Base-by-base conservation (phyloP, 1,140 invertebrate species). In the Euschistus heros region DNA sequence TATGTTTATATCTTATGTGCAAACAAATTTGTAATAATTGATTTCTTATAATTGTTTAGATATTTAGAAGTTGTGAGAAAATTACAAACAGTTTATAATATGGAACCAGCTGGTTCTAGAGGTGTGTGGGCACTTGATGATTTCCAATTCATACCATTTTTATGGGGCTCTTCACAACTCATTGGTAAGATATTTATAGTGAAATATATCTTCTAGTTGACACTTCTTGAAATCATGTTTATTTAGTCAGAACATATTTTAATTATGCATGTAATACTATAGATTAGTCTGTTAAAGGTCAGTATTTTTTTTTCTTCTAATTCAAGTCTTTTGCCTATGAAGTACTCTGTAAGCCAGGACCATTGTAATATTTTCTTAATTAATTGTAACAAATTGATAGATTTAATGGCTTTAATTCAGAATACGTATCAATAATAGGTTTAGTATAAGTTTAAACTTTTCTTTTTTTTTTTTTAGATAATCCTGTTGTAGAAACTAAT, bases 71-170 rank as follows among this genome's bases (percentile, higher is more conserved):
- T 99, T 61, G 87, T 86, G 18, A 80, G 96, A 63, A 88, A 86
- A 73, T 76, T 99, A 50, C 94, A 99, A 77, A 78, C 86, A 63
- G 88, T 82, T 0, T 99, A 99, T 75, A 83, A 92, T 73, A 97
- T 99, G 93, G 97, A 99, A 78, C 97, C 97, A 30, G 97, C 97
- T 26, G 97, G 97, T n/a, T 97, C 93, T 78, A 94, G 98, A 73
- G 97, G 97, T 13, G 97, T 95, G 5, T 96, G 94, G 92, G 93
- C 92, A 71, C 80, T 98, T 59, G 97, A 99, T 78, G 97, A 99
- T 78, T 98, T 92, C 78, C 97, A 99, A 75, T 99, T 99, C 79
- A 82, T 98, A 42, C 95, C 97, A 24, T 99, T 99, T 72, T 89
- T 99, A 72, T 99, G 94, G 92, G 97, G 97, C 20, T 98, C 94